phyloP scores from a whole-genome alignment of 2,888 invertebrate genomes.

The Trimorus sp. region DNA sequence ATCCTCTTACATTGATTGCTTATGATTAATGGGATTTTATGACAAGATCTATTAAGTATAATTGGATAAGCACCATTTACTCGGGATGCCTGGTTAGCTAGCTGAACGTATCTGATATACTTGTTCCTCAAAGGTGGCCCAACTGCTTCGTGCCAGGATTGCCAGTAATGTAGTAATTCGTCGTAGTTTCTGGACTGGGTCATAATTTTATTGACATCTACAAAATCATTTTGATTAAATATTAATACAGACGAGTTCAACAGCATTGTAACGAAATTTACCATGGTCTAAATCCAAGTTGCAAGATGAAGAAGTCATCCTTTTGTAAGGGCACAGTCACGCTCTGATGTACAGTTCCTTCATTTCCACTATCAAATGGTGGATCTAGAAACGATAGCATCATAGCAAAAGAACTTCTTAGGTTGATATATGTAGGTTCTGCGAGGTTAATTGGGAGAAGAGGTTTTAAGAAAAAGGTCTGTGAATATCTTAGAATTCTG shows the following conservation, averaged over 20 bases:
- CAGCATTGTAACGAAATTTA: constrained; percentile 59
- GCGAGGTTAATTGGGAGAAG: no score
- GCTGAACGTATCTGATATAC: constrained; percentile 89
- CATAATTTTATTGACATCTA: constrained; percentile 84
- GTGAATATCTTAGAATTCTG: no score
- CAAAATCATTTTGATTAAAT: not conserved
- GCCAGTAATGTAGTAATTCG: constrained; percentile 90
- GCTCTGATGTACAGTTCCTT: constrained; percentile 89
- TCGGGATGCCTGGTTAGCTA: constrained; percentile 90
- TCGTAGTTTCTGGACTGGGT: constrained; percentile 88
- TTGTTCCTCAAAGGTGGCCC: constrained; percentile 89
- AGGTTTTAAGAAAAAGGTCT: no score
- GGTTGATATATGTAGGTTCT: no score
- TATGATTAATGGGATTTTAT: no score
- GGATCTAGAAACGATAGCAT: constrained; percentile 83
- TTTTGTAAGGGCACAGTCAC: constrained; percentile 87
- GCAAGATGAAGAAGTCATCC: constrained; percentile 77
- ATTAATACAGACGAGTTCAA: no score
- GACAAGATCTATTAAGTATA: no score
- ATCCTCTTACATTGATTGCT: no score
- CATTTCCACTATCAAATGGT: constrained; percentile 89
- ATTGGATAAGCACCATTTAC: constrained; percentile 85
- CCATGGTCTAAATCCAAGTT: constrained; percentile 82
- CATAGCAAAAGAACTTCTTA: no score
- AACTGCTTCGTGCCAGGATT: constrained; percentile 89